These are phyloP conservation scores for Torymus auratus DNA, from an alignment of 2,888 invertebrate genomes.

Conservation along the genomic window DNA sequence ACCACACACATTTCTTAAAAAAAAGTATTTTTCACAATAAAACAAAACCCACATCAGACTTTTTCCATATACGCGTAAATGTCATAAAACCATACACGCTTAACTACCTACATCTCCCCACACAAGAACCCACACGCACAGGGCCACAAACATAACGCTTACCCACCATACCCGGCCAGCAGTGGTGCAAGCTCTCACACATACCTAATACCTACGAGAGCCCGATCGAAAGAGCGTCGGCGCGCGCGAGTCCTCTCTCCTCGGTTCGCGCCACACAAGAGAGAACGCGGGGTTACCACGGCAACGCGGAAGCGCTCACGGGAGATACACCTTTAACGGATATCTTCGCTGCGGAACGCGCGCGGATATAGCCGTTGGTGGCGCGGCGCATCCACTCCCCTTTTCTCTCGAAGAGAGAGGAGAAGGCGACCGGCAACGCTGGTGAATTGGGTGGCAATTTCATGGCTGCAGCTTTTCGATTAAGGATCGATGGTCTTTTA, in stretches of 20 bases:
- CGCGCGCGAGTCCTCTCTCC: constrained; percentile 42
- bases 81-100: constrained; percentile 1
- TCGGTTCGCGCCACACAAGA: constrained; percentile 11
- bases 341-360: constrained; percentile 67
- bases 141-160: background rate
- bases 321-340: constrained; percentile 74
- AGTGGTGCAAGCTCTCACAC: background rate
- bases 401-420: too few relatives aligned
- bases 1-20: too few relatives aligned
- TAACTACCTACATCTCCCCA: background rate
- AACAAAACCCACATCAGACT: background rate
- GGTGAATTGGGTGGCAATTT: too few relatives aligned
- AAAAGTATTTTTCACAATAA: too few relatives aligned
- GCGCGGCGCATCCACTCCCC: too few relatives aligned
- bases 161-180: background rate
- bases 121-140: background rate
- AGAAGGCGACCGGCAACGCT: too few relatives aligned
- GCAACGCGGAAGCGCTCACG: constrained; percentile 72
- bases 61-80: background rate
- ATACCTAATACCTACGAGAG: too few relatives aligned
- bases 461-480: too few relatives aligned
- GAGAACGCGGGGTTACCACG: constrained; percentile 70
- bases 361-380: constrained; percentile 58
- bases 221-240: too few relatives aligned
- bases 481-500: too few relatives aligned